Conservation (phyloP, 1,140 invertebrate species). For the Adoxophyes honmai region DNA sequence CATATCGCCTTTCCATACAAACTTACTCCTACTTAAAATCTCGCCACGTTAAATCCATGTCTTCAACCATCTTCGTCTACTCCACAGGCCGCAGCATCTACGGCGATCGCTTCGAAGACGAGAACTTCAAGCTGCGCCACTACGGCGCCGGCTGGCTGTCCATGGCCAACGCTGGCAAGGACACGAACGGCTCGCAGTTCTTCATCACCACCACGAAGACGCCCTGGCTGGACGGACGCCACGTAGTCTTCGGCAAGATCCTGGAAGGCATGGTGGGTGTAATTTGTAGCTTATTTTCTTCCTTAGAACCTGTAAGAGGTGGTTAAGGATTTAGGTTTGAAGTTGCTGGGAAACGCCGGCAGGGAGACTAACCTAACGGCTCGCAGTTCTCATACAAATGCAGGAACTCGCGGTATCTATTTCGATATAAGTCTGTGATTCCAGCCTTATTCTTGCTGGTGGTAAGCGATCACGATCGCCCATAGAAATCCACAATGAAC, state of each 20-base stretch:
- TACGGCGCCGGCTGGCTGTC: slow-evolving; percentile 97
- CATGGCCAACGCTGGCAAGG: slow-evolving; percentile 97
- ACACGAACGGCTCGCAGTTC: slow-evolving; percentile 99
- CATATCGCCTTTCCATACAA: no score
- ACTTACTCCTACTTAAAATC: no score
- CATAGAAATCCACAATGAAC: no score
- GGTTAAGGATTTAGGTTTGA: no score
- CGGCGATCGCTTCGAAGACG: slow-evolving; percentile 95
- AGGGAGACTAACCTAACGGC: no score
- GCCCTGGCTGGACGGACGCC: slow-evolving; percentile 96
- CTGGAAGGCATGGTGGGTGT: slow-evolving; percentile 90
- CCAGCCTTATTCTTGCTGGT: no score
- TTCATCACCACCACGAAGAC: slow-evolving; percentile 96
- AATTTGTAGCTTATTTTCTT: not conserved
- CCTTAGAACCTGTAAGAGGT: not conserved
- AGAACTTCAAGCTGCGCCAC: slow-evolving; percentile 98
- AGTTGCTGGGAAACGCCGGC: no score
- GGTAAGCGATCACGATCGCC: no score
- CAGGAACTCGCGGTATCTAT: no score
- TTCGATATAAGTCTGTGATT: no score
- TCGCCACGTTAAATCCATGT: not conserved
- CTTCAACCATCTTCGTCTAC: not conserved
- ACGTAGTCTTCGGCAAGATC: slow-evolving; percentile 98
- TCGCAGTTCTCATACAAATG: no score
- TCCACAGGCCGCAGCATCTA: slow-evolving; percentile 91